A percentile compares a stretch with the other conserved stretches of the same genome.
Conservation (phyloP, 2,113 vertebrate genomes). For the Seriola aureovittata region DNA sequence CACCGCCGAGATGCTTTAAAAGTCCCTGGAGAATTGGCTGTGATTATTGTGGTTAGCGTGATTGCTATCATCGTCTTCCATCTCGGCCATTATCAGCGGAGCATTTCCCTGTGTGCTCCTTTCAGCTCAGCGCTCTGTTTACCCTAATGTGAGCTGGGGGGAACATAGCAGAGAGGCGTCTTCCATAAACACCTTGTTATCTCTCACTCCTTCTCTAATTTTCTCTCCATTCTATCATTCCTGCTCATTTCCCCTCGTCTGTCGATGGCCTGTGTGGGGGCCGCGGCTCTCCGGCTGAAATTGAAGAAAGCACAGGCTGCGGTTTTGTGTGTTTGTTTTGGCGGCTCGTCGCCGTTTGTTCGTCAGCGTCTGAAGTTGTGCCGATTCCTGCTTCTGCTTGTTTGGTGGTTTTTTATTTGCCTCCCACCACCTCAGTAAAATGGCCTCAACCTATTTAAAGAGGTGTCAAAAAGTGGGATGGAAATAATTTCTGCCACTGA, state of each 20-base stretch:
- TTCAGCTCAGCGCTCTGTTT: slow-evolving; percentile 77
- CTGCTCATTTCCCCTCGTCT: slow-evolving; percentile 41
- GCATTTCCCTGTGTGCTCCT: slow-evolving; percentile 67
- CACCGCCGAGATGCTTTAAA: slow-evolving; percentile 60
- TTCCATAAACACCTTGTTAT: slow-evolving; percentile 83
- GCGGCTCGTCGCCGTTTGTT: slow-evolving; percentile 34
- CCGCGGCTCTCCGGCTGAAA: slow-evolving; percentile 3
- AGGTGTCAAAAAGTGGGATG: slow-evolving; percentile 44
- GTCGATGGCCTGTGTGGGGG: slow-evolving; percentile 28
- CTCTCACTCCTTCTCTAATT: slow-evolving; percentile 78
- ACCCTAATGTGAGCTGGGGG: slow-evolving; percentile 78
- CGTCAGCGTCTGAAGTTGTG: slow-evolving; percentile 22
- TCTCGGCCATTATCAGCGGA: slow-evolving; percentile 76
- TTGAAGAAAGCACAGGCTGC: slow-evolving; percentile 28
- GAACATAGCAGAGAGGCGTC: slow-evolving; percentile 61
- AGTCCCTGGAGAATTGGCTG: slow-evolving; percentile 65
- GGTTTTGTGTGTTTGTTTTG: slow-evolving; percentile 46
- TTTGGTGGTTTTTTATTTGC: not conserved
- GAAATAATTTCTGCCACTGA: slow-evolving; percentile 51
- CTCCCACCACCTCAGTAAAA: slow-evolving; percentile 20
- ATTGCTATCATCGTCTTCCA: slow-evolving; percentile 82
- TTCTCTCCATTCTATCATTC: slow-evolving; percentile 73
- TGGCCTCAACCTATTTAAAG: slow-evolving; percentile 43
- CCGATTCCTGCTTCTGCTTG: slow-evolving; percentile 25
- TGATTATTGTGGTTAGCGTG: slow-evolving; percentile 80